These are phyloP conservation scores for Gobio occitaniae DNA, from an alignment of 2,797 vertebrate genomes.

Conservation along the genomic window DNA sequence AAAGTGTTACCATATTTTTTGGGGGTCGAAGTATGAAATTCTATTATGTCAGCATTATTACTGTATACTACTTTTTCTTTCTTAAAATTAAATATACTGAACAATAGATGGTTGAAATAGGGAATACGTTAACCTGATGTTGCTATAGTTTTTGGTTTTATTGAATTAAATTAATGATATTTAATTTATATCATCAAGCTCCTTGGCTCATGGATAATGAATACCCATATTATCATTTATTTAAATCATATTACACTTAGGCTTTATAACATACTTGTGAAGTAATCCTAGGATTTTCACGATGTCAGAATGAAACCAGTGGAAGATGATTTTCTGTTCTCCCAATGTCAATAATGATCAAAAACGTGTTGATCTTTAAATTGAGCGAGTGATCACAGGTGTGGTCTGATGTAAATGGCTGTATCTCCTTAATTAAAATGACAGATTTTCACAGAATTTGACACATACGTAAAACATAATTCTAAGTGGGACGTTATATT, in stretches of 20 bases:
- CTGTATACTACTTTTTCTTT: background rate
- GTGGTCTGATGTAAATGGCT: background rate
- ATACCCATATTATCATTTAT: background rate
- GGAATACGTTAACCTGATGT: no score
- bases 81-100: background rate
- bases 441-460: background rate
- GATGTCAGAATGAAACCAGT: background rate
- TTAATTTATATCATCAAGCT: background rate
- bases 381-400: background rate
- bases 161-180: background rate
- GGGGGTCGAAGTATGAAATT: background rate
- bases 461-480: background rate
- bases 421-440: background rate
- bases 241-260: constrained; percentile 9
- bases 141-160: background rate
- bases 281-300: constrained; percentile 1
- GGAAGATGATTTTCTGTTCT: background rate
- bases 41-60: background rate
- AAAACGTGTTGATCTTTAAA: background rate
- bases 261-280: constrained; percentile 2
- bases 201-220: background rate
- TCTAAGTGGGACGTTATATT: background rate
- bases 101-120: background rate
- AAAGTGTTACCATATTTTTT: no score
- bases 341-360: background rate